phyloP scores from a whole-genome alignment of 2,797 vertebrate species.

The Arrhamphus sclerolepis region DNA sequence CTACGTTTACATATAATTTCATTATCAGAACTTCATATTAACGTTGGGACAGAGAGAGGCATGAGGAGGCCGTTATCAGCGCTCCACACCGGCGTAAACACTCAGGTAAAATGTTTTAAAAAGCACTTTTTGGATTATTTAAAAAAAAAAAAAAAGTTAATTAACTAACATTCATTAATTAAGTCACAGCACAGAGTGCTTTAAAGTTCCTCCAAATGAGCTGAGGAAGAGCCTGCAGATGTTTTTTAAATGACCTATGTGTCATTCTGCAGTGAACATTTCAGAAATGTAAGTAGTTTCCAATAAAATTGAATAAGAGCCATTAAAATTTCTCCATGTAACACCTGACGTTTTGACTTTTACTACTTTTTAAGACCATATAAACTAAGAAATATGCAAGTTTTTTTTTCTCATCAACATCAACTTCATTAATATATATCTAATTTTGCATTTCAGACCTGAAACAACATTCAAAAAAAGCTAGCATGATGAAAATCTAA shows the following conservation, averaged over 20 bases:
- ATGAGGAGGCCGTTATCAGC: constrained; percentile 53
- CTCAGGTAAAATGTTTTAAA: constrained; percentile 14
- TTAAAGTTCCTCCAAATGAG: not conserved
- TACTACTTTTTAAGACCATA: no score
- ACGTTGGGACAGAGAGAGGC: constrained; percentile 36
- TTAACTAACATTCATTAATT: no score
- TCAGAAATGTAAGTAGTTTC: not conserved
- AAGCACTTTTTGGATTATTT: constrained; percentile 8
- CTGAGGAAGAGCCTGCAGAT: constrained; percentile 14
- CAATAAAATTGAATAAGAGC: not conserved
- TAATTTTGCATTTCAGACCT: no score
- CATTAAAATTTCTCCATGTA: no score
- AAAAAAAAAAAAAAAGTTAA: no score
- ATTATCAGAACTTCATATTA: constrained; percentile 45
- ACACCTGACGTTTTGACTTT: no score
- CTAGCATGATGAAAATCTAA: no score
- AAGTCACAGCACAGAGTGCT: no score
- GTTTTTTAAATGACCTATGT: constrained; percentile 31
- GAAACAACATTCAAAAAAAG: no score
- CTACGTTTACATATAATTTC: constrained; percentile 53
- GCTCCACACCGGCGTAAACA: constrained; percentile 36
- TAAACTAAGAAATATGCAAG: no score
- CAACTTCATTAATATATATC: no score
- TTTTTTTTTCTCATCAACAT: no score
- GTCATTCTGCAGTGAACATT: constrained; percentile 2